A percentile compares a stretch with the other conserved stretches of the same genome.
Conservation (phyloP, 2,888 invertebrate species). For the Asteroscopus sphinx region DNA sequence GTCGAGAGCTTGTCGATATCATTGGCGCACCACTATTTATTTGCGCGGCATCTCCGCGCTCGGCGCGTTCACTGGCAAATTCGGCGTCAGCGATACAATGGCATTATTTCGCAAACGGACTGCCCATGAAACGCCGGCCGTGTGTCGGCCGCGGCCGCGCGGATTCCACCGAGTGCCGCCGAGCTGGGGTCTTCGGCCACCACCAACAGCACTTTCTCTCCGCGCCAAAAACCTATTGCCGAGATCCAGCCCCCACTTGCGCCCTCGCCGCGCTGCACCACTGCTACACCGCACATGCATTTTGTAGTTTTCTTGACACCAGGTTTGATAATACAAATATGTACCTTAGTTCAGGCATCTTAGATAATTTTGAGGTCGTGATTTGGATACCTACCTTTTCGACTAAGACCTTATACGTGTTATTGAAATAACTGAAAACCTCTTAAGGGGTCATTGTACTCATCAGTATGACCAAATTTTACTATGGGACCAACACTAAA, state of each 20-base stretch:
- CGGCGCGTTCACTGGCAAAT: constrained; percentile 79
- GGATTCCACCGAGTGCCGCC: constrained; percentile 78
- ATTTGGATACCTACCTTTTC: not conserved
- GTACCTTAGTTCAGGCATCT: not conserved
- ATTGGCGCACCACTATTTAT: constrained; percentile 78
- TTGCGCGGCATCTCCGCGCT: constrained; percentile 83
- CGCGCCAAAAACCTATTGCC: constrained; percentile 74
- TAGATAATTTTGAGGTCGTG: not conserved
- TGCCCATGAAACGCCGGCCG: constrained; percentile 79
- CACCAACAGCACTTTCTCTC: constrained; percentile 85
- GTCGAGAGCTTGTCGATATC: constrained; percentile 67
- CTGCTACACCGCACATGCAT: constrained; percentile 42
- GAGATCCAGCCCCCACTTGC: constrained; percentile 61
- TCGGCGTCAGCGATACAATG: constrained; percentile 78
- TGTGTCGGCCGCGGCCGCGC: constrained; percentile 86
- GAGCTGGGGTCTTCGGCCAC: constrained; percentile 80
- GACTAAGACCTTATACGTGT: not conserved
- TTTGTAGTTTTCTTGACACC: constrained; percentile 29
- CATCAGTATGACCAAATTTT: no score
- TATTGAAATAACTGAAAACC: no score
- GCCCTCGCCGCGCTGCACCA: constrained; percentile 37
- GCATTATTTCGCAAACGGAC: constrained; percentile 84
- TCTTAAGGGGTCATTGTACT: no score
- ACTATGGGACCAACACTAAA: no score
- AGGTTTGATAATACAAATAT: not conserved